Evolutionary conservation across 2,888 invertebrate species (phyloP).

Genomic region (Trachelus stipa): DNA sequence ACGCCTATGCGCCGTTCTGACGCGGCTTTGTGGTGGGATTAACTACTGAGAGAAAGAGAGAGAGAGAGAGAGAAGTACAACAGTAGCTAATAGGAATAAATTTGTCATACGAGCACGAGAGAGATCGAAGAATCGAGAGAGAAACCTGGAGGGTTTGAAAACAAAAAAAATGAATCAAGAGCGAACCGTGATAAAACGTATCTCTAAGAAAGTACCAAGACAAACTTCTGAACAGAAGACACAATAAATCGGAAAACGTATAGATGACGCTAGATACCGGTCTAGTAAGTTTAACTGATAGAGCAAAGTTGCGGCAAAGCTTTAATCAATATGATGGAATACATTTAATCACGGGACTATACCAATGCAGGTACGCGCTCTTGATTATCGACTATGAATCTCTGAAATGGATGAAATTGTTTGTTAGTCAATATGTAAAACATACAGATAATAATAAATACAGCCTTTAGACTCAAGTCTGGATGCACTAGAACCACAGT

Average conservation of each 20-base stretch:
- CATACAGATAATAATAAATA: slow-evolving; percentile 27
- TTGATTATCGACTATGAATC: background rate
- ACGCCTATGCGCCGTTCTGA: background rate
- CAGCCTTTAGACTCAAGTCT: slow-evolving; percentile 38
- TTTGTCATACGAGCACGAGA: background rate
- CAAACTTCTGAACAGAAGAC: background rate
- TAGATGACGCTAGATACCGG: background rate
- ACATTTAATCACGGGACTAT: background rate
- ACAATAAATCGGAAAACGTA: background rate
- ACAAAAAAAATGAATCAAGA: background rate
- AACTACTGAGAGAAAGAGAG: background rate
- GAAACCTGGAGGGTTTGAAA: background rate
- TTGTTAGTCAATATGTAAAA: slow-evolving; percentile 5
- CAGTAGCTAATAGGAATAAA: too few species aligned
- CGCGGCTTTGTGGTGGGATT: background rate
- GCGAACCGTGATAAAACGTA: background rate
- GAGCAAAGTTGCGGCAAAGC: background rate
- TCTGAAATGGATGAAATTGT: background rate
- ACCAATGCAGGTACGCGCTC: background rate
- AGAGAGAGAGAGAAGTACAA: too few species aligned
- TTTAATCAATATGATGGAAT: background rate
- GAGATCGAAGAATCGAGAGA: background rate
- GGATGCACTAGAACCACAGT: slow-evolving; percentile 53
- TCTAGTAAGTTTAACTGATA: background rate
- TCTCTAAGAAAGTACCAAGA: background rate